These are phyloP conservation scores for Tetranychus truncatus DNA, from an alignment of 2,888 invertebrate species.

Conservation along the genomic window DNA sequence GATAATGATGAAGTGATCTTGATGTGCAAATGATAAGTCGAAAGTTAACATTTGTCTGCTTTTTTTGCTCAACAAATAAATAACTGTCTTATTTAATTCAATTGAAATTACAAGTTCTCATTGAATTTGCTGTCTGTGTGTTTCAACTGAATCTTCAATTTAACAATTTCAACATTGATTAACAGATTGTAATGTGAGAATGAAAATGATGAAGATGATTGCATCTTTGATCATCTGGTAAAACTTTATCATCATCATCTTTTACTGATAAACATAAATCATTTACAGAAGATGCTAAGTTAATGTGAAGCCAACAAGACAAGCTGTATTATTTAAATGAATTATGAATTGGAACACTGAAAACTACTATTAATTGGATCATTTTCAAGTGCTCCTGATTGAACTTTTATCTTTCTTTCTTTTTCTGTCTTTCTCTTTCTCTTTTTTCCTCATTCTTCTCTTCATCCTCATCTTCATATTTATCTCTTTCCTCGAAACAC, in stretches of 20 bases:
- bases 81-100: background rate
- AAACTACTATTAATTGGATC: background rate
- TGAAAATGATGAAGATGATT: too few species aligned
- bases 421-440: background rate
- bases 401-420: conserved; percentile 8
- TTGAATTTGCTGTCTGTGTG: too few species aligned
- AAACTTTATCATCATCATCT: too few species aligned
- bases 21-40: background rate
- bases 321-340: too few species aligned
- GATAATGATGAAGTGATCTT: background rate
- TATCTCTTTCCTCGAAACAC: background rate
- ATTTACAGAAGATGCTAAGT: too few species aligned
- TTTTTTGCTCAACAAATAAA: too few species aligned
- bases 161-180: too few species aligned
- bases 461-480: background rate
- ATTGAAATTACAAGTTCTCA: background rate
- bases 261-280: too few species aligned
- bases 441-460: background rate
- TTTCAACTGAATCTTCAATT: too few species aligned
- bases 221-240: too few species aligned
- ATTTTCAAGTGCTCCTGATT: background rate
- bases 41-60: background rate
- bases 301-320: too few species aligned
- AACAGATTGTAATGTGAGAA: too few species aligned
- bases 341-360: background rate